These are phyloP conservation scores for Chymomyza caudatula DNA, from an alignment of 2,888 invertebrate species.

Conservation along the genomic window DNA sequence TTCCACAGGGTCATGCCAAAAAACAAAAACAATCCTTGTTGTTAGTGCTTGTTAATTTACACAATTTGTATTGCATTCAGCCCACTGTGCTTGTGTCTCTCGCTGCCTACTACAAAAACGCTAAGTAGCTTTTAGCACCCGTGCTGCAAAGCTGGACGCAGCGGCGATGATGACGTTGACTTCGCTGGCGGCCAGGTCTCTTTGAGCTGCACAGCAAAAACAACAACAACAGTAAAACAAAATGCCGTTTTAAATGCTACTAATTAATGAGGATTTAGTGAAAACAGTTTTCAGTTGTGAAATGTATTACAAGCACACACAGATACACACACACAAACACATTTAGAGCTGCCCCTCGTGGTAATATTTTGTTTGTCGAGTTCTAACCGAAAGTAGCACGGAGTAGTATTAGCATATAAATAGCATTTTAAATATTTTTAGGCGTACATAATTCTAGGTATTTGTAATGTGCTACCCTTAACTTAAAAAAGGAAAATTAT, in stretches of 20 bases:
- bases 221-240: slow-evolving; percentile 32
- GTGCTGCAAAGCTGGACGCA: slow-evolving; percentile 32
- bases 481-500: slow-evolving; percentile 8
- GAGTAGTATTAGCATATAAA: slow-evolving; percentile 66
- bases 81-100: neutral
- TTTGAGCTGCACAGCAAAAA: neutral
- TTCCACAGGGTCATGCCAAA: neutral
- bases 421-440: slow-evolving; percentile 72
- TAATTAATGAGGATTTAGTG: slow-evolving; percentile 73
- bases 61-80: neutral
- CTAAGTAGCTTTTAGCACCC: slow-evolving; percentile 60
- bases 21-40: neutral
- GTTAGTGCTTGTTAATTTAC: neutral
- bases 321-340: slow-evolving; percentile 14
- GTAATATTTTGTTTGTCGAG: slow-evolving; percentile 11
- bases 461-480: slow-evolving; percentile 16
- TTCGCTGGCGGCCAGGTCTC: neutral
- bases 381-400: neutral
- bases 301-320: slow-evolving; percentile 54
- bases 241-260: slow-evolving; percentile 71
- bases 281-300: slow-evolving; percentile 57
- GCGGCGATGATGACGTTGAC: slow-evolving; percentile 21
- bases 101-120: slow-evolving; percentile 31
- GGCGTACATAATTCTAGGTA: slow-evolving; percentile 52
- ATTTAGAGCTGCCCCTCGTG: neutral